A percentile compares a stretch with the other conserved stretches of the same genome.
Conservation (phyloP, 2,888 invertebrate genomes). For the Ophonus ardosiacus region DNA sequence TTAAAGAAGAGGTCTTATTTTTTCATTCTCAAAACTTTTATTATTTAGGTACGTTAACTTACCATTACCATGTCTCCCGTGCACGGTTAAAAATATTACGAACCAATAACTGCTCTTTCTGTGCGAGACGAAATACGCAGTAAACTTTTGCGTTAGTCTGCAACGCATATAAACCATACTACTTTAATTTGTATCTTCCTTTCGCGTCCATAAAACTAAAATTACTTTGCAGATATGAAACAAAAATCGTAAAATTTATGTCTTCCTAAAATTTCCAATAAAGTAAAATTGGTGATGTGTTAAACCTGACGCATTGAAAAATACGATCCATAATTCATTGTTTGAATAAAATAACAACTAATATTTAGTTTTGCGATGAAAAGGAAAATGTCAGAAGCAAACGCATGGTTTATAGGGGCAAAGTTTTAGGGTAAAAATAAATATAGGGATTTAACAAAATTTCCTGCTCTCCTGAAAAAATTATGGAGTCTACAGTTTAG, state of each 20-base stretch:
- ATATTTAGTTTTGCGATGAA: constrained; percentile 16
- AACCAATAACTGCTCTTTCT: no score
- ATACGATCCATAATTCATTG: constrained; percentile 29
- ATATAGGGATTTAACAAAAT: no score
- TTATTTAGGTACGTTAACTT: no score
- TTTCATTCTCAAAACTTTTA: no score
- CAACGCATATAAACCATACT: background rate
- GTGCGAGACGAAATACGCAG: no score
- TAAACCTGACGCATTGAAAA: constrained; percentile 8
- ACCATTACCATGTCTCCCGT: no score
- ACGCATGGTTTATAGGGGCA: background rate
- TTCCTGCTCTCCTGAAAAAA: no score
- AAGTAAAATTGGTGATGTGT: constrained; percentile 14
- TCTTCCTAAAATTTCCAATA: constrained; percentile 13
- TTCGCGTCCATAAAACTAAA: background rate
- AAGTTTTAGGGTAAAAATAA: background rate
- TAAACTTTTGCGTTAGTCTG: no score
- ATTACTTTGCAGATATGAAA: background rate
- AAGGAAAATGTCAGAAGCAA: constrained; percentile 3
- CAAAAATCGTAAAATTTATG: constrained; percentile 20
- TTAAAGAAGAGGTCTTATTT: no score
- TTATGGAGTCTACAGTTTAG: no score
- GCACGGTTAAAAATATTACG: no score
- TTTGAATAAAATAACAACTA: constrained; percentile 45
- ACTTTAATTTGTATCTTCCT: background rate